These are phyloP conservation scores for Phenganax subtilis DNA, from an alignment of 92 coral and sea anemone genomes.

Conservation along the genomic window DNA sequence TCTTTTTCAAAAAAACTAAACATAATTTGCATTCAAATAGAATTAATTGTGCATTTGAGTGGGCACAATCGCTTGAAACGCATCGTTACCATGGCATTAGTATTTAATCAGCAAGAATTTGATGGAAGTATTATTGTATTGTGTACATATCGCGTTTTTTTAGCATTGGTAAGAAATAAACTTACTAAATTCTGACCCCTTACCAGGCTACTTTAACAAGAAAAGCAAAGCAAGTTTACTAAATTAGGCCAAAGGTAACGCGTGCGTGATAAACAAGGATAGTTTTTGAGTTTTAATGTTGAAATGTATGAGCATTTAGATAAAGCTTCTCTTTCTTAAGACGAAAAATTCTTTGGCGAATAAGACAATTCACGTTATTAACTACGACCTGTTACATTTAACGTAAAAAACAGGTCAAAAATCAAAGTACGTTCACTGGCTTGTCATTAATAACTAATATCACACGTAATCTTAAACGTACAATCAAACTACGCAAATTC, in stretches of 20 bases:
- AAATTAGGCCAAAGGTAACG: not conserved
- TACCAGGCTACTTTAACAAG: not conserved
- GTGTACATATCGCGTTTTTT: not conserved
- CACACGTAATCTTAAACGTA: not conserved
- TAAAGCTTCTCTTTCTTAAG: too few relatives aligned
- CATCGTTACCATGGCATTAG: not conserved
- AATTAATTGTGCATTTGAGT: not conserved
- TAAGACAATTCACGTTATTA: not conserved
- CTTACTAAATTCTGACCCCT: not conserved
- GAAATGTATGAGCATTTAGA: too few relatives aligned
- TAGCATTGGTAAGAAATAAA: not conserved
- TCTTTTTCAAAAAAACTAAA: not conserved
- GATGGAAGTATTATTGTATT: not conserved
- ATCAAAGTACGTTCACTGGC: not conserved
- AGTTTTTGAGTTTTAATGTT: too few relatives aligned
- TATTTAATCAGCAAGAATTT: not conserved
- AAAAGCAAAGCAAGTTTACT: not conserved
- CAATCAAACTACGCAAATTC: not conserved
- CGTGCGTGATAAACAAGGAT: not conserved
- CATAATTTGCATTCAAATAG: not conserved
- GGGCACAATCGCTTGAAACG: not conserved
- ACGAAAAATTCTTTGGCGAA: too few relatives aligned
- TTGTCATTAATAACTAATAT: slow-evolving; percentile 3
- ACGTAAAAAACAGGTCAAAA: not conserved
- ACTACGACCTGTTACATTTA: too few relatives aligned